Conservation (phyloP, 1,140 invertebrate species). For the Bombus turneri region DNA sequence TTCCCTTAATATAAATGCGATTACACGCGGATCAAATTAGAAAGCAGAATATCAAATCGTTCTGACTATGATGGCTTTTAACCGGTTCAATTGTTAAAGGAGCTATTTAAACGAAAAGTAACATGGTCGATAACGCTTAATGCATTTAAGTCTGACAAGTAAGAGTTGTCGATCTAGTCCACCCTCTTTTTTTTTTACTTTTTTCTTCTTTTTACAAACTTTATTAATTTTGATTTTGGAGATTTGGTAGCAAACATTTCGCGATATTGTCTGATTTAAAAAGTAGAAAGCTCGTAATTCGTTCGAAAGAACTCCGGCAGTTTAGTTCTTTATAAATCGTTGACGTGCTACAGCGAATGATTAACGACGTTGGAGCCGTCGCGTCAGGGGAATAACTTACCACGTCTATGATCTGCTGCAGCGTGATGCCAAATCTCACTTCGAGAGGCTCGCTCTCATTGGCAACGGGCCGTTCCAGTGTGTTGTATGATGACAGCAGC, state of each 20-base stretch:
- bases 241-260: neutral
- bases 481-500: slow-evolving; percentile 96
- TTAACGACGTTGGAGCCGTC: neutral
- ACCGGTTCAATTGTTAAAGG: neutral
- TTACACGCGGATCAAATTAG: neutral
- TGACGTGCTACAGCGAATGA: neutral
- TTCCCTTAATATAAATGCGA: slow-evolving; percentile 23
- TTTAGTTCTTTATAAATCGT: neutral
- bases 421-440: slow-evolving; percentile 96
- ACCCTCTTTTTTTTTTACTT: neutral
- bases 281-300: neutral
- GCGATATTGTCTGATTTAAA: neutral
- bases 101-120: neutral
- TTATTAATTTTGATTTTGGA: neutral
- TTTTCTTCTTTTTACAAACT: neutral
- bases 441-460: slow-evolving; percentile 97
- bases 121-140: too few relatives aligned
- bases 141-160: neutral
- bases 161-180: neutral
- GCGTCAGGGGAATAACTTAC: slow-evolving; percentile 84
- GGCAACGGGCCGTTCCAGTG: slow-evolving; percentile 96
- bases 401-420: slow-evolving; percentile 99
- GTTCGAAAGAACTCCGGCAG: neutral
- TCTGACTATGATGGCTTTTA: neutral
- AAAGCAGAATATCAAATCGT: neutral